These are phyloP conservation scores for Ophraella communa DNA, from an alignment of 2,888 invertebrate species.

Conservation along the genomic window DNA sequence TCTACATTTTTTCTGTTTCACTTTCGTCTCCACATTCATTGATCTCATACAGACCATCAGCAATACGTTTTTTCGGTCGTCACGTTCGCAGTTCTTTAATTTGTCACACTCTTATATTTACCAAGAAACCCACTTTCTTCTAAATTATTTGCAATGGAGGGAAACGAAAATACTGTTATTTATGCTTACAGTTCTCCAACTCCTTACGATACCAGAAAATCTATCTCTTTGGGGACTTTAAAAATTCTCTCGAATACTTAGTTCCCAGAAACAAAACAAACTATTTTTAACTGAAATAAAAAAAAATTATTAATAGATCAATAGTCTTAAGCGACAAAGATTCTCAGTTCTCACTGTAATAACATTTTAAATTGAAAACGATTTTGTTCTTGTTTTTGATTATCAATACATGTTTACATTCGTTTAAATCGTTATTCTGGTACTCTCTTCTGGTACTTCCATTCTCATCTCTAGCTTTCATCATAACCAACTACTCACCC, in stretches of 20 bases:
- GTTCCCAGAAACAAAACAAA: no score
- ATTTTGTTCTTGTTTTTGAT: no score
- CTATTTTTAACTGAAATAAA: no score
- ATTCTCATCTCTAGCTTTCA: no score
- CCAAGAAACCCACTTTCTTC: slow-evolving; percentile 11
- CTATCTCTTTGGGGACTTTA: not conserved
- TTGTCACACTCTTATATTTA: slow-evolving; percentile 14
- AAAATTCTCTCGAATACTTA: not conserved
- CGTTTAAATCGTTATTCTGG: no score
- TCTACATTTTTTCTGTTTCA: not conserved
- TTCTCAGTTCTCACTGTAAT: no score
- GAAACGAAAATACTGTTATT: slow-evolving; percentile 13
- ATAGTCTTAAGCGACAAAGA: no score
- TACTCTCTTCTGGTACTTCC: no score
- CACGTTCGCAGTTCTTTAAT: slow-evolving; percentile 12
- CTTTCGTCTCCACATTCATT: not conserved
- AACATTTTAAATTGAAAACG: no score
- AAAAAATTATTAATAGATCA: no score
- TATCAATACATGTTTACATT: no score
- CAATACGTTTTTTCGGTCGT: slow-evolving; percentile 6
- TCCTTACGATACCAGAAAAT: not conserved
- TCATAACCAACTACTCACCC: no score
- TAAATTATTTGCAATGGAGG: slow-evolving; percentile 9
- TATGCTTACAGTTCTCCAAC: not conserved
- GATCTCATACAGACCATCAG: not conserved